A percentile compares a stretch with the other conserved stretches of the same genome.
Conservation (phyloP, 2,113 vertebrate species). For the Ceuthmochares aereus region DNA sequence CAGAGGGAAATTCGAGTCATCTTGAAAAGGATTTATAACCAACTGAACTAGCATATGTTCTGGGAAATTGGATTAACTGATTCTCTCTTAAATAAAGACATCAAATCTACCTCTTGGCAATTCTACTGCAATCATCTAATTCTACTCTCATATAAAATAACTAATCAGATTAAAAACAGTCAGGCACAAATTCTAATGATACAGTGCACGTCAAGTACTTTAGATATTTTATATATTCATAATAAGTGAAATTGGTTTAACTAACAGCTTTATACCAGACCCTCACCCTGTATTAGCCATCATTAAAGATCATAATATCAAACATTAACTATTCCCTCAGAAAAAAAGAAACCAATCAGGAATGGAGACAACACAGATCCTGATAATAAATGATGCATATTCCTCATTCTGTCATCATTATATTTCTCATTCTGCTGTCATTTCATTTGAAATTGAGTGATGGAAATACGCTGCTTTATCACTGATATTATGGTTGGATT, state of each 20-base stretch:
- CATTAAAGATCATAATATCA: background rate
- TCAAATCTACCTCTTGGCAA: background rate
- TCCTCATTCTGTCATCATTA: constrained; percentile 2
- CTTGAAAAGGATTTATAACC: background rate
- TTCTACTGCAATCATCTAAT: constrained; percentile 6
- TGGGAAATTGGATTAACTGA: background rate
- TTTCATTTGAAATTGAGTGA: background rate
- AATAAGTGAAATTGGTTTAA: constrained; percentile 22
- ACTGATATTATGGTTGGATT: background rate
- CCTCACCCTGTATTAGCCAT: background rate
- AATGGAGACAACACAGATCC: background rate
- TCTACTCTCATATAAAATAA: background rate
- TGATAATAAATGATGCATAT: background rate
- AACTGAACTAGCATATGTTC: background rate
- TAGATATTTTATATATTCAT: background rate
- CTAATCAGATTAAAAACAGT: background rate
- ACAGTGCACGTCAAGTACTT: background rate
- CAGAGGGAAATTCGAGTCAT: background rate
- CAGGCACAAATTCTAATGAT: background rate
- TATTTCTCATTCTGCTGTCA: background rate
- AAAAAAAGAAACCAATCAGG: background rate
- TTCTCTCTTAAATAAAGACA: background rate
- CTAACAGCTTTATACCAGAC: background rate
- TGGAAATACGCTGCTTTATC: background rate
- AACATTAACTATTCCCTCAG: background rate